phyloP scores from a whole-genome alignment of 1,140 invertebrate genomes.

The Nasonia longicornis region DNA sequence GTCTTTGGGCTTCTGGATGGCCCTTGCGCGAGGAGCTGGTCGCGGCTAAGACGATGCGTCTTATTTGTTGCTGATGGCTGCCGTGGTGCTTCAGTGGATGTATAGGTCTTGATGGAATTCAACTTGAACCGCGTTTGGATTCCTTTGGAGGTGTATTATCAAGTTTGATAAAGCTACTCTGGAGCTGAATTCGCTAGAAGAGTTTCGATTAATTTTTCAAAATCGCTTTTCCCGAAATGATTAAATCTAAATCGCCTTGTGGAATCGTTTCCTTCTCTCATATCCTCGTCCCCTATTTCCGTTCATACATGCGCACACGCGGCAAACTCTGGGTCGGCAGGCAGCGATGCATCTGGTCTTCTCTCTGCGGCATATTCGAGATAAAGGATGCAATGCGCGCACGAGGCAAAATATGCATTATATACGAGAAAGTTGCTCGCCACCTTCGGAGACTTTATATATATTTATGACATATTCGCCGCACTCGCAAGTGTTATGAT shows the following conservation, averaged over 20 bases:
- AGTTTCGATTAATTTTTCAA: too few species aligned
- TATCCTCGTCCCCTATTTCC: not conserved
- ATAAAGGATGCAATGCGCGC: constrained; percentile 26
- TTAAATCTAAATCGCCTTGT: not conserved
- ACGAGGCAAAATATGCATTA: constrained; percentile 33
- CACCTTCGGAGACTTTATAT: not conserved
- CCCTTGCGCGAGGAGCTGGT: not conserved
- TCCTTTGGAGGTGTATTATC: not conserved
- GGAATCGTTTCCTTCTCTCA: not conserved
- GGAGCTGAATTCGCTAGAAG: too few species aligned
- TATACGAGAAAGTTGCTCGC: constrained; percentile 5
- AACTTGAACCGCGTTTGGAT: not conserved
- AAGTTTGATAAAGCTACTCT: not conserved
- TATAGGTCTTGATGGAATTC: not conserved
- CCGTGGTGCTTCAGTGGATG: not conserved
- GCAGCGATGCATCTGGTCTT: not conserved
- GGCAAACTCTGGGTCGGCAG: not conserved
- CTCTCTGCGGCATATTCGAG: constrained; percentile 6
- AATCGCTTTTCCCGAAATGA: too few species aligned
- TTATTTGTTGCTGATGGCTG: not conserved
- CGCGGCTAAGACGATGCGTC: not conserved
- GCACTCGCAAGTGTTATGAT: not conserved
- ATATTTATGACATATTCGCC: constrained; percentile 23
- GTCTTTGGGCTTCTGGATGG: not conserved
- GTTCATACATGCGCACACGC: not conserved